phyloP scores from a whole-genome alignment of 2,113 vertebrate species.

The Leptodactylus fuscus region DNA sequence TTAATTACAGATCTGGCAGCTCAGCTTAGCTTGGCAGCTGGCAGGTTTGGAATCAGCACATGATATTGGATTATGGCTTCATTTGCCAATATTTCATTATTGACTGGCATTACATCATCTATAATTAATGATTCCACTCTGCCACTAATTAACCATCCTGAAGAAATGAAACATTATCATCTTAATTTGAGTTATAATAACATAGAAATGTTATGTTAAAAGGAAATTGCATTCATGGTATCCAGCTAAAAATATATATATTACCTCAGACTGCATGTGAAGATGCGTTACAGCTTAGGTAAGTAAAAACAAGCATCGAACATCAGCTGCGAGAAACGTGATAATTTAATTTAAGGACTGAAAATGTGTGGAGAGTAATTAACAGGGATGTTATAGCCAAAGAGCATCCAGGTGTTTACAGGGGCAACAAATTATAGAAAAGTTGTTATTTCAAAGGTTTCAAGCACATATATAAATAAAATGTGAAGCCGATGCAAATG shows the following conservation, averaged over 20 bases:
- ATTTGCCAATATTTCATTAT: conserved; percentile 36
- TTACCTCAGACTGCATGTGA: neutral
- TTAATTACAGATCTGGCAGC: conserved; percentile 35
- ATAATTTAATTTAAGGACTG: conserved; percentile 31
- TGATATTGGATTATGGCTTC: conserved; percentile 16
- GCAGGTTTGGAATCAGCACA: neutral
- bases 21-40: neutral
- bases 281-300: neutral
- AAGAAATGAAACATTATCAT: neutral
- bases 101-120: conserved; percentile 21
- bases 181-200: neutral
- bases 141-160: neutral
- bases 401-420: conserved; percentile 31
- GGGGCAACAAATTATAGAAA: conserved; percentile 16
- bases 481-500: neutral
- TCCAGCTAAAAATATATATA: conserved; percentile 12
- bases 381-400: conserved; percentile 9
- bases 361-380: conserved; percentile 29
- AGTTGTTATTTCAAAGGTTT: conserved; percentile 16
- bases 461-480: neutral
- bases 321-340: conserved; percentile 18
- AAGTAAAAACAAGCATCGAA: neutral
- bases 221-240: neutral
- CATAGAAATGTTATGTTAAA: neutral
- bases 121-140: conserved; percentile 17